Evolutionary conservation across 2,113 vertebrate species (phyloP), one percentile per base, ranked within the genome.

Genomic region (Nerophis lumbriciformis): DNA sequence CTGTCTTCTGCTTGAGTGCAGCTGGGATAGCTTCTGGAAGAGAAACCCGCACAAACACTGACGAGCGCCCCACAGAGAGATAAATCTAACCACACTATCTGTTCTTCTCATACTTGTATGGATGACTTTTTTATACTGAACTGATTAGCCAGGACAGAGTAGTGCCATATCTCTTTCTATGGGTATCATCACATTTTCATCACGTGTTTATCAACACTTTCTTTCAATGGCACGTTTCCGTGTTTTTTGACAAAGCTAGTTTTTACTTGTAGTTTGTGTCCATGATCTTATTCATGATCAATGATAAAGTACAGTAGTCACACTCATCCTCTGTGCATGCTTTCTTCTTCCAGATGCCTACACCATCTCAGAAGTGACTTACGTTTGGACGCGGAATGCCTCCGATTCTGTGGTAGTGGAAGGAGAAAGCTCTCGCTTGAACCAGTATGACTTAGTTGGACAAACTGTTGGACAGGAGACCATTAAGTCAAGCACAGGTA

Each of bases 401-500:
- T 94, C 94, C 1, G 92, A 96, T 69, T 99, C 97, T 5, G 97
- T 99, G 61, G 94, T 95, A 66, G 97, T 99, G 63, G 96, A 94
- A 75, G 92, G 90, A 63, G 95, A 99, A 83, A 96, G 95, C 59
- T 99, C 97, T 10, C 92, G 96, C 35, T 77, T 99, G 56, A 99
- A 99, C 87, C 97, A 99, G 39, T 99, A 99, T 48, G 97, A 98
- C 78, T 88, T 99, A 45, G 86, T 98, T 8, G 97, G 96, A 42
- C 95, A 99, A 75, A 95, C 96, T 19, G 93, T 95, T 44, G 97
- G 97, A 49, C 94, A 98, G 52, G 96, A 98, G 75, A 98, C 94
- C 6, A 95, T 97, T 72, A 94, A 94, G 83, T 99, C 97, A 1
- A 99, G 94, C 67, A 99, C 97, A 91, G 96, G 96, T 98, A 79